A percentile compares a stretch with the other conserved stretches of the same genome.
These are phyloP conservation scores for Plecotus auritus DNA, from an alignment of 2,113 vertebrate species.

Conservation along the genomic window DNA sequence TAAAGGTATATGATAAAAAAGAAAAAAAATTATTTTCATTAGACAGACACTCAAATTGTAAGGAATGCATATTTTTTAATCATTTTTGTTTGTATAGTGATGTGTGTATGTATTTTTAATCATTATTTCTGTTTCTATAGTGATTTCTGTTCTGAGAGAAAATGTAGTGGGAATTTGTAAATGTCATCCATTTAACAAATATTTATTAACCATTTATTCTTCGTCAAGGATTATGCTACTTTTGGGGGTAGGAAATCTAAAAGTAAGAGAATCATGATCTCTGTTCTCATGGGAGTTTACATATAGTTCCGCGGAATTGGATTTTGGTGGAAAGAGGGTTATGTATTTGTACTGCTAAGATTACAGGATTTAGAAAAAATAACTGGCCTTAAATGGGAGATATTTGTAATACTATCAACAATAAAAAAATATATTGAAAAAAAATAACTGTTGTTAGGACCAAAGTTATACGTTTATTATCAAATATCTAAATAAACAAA, in stretches of 20 bases:
- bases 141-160: slow-evolving; percentile 70
- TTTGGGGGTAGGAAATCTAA: not conserved
- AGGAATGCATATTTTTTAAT: not conserved
- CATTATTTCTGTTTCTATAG: slow-evolving; percentile 71
- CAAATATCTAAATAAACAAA: not conserved
- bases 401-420: no score
- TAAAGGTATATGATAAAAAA: slow-evolving; percentile 87
- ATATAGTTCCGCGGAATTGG: not conserved
- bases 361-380: not conserved
- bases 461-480: not conserved
- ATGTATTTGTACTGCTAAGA: not conserved
- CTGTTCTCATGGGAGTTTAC: not conserved
- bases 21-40: not conserved
- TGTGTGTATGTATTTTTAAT: not conserved
- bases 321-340: slow-evolving; percentile 3
- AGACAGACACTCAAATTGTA: not conserved
- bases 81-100: no score
- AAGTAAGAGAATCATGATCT: not conserved
- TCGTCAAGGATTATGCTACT: not conserved
- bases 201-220: not conserved
- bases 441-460: not conserved
- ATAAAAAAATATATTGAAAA: no score
- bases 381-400: no score
- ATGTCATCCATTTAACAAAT: not conserved
- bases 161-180: not conserved